Conservation (phyloP, 2,113 vertebrate genomes). For the Rattus norvegicus region GRCr8 NC_086035.1:35965501-35966000, state of each 20-base stretch:
- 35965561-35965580: background rate
- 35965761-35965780: background rate
- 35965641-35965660: background rate
- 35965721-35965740: background rate
- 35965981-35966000: background rate
- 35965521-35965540: background rate
- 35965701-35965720: background rate
- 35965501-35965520: background rate
- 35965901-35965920: background rate
- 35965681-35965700: background rate
- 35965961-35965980: background rate
- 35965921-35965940: background rate
- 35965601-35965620: background rate
- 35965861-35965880: background rate
- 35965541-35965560: background rate
- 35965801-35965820: background rate
- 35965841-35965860: background rate
- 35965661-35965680: background rate
- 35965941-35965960: background rate
- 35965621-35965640: background rate
- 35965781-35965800: background rate
- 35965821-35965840: background rate
- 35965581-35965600: background rate
- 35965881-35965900: background rate
- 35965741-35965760: background rate